phyloP scores from a whole-genome alignment of 1,140 invertebrate genomes.

The Drosophila kohkoa region DNA sequence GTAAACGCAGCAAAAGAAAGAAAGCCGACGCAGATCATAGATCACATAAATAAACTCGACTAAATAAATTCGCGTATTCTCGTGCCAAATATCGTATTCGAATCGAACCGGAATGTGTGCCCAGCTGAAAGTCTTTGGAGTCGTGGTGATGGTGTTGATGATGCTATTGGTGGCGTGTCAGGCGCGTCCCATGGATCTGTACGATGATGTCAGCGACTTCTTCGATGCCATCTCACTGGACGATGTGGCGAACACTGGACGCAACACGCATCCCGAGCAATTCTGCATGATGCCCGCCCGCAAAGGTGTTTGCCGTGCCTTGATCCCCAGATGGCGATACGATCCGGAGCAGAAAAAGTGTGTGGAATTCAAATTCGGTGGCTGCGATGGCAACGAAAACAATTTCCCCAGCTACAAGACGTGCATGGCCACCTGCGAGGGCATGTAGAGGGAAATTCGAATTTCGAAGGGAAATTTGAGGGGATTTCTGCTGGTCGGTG shows the following conservation, averaged over 20 bases:
- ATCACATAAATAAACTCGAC: neutral
- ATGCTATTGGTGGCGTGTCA: conserved; percentile 30
- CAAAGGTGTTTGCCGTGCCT: conserved; percentile 87
- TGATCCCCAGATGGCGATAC: conserved; percentile 86
- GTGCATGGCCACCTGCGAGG: conserved; percentile 86
- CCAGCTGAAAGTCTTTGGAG: conserved; percentile 44
- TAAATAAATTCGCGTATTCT: neutral
- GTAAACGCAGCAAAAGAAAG: conserved; percentile 12
- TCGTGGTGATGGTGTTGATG: conserved; percentile 30
- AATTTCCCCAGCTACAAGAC: conserved; percentile 87
- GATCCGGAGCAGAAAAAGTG: conserved; percentile 86
- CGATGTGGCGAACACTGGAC: conserved; percentile 75
- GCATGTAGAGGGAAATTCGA: conserved; percentile 73
- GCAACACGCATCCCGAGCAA: conserved; percentile 76
- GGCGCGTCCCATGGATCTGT: conserved; percentile 77
- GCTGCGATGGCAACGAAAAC: conserved; percentile 89
- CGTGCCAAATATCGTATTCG: conserved; percentile 20
- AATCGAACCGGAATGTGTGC: conserved; percentile 25
- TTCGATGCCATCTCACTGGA: conserved; percentile 81
- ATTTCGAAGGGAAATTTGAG: neutral
- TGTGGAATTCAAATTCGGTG: conserved; percentile 88
- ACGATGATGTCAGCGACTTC: conserved; percentile 81
- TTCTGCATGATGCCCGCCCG: conserved; percentile 83
- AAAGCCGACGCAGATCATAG: conserved; percentile 15
- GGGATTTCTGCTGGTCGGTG: conserved; percentile 39